These are phyloP conservation scores for Saxidomus purpurata DNA, from an alignment of 1,140 invertebrate genomes.

Conservation along the genomic window DNA sequence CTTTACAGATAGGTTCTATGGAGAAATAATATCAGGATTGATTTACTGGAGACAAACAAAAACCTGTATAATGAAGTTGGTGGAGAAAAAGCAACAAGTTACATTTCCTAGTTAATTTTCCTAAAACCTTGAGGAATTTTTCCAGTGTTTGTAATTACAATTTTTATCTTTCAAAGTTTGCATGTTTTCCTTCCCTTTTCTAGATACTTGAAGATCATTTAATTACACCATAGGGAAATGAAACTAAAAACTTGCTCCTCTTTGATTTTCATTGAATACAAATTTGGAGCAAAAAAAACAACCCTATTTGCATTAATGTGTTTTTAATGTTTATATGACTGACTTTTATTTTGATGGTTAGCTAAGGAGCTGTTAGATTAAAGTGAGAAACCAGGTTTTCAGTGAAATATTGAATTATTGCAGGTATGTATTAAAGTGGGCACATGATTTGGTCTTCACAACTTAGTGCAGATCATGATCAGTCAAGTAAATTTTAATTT, in stretches of 20 bases:
- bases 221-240: constrained; percentile 7
- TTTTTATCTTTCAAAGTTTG: constrained; percentile 6
- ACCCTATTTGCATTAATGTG: constrained; percentile 42
- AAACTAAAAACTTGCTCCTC: background rate
- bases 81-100: too few relatives aligned
- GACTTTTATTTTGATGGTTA: background rate
- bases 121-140: too few relatives aligned
- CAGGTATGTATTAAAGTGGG: too few relatives aligned
- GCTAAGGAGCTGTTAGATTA: background rate
- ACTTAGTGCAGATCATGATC: too few relatives aligned
- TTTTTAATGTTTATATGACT: constrained; percentile 34
- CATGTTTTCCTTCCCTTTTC: background rate
- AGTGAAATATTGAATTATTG: background rate
- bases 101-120: too few relatives aligned
- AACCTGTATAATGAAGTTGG: too few relatives aligned
- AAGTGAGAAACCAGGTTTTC: background rate
- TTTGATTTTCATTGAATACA: background rate
- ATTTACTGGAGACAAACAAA: background rate
- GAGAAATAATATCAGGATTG: too few relatives aligned
- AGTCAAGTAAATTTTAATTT: too few relatives aligned
- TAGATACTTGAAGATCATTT: background rate
- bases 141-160: background rate
- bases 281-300: constrained; percentile 27
- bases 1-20: too few relatives aligned
- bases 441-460: too few relatives aligned